Base-by-base conservation (phyloP, 2,113 vertebrate genomes). In the Antigone vipio region DNA sequence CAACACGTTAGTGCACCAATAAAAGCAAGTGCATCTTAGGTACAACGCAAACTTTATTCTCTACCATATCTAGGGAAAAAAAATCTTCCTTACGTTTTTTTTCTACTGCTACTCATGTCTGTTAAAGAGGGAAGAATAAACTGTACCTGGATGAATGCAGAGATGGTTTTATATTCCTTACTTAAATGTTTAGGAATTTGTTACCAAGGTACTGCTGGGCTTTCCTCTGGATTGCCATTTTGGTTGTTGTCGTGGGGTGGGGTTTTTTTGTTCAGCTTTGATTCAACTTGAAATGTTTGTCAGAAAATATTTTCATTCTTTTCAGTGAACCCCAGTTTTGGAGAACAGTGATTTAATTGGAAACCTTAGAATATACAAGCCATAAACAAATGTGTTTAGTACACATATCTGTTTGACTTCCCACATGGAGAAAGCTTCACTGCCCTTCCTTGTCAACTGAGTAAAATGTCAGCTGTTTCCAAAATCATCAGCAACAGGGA, bases 381-480 rank as follows among this genome's bases (percentile, higher is more conserved):
- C 85, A 77, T 66, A 92, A 88, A 75, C 42, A 76, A 89, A 56
- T 75, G 71, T 82, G 55, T 77, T 94, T 91, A 91, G 67, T 44
- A 72, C 60, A 92, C 29, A 42, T 90, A 56, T 88, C 68, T 90
- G 22, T 88, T 71, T 89, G 88, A 94, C 62, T 93, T 92, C 59
- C 71, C 93, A 83, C 47, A 79, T n/a, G 58, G 62, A 91, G 73
- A 73, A 80, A 94, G 73, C 80, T 93, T 94, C 92, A 74, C 83
- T 97, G 90, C 92, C 93, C 69, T 93, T 97, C 76, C 90, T 93
- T 95, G 89, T 76, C 81, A 95, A 79, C 55, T 87, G 85, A 89
- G 84, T 84, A 62, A 94, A 94, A 89, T 89, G 64, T 91, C 85
- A 93, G 58, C 42, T 91, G 26, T 86, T 97, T 94, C 91, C 93